These are phyloP conservation scores for Lucilia sericata DNA, from an alignment of 1,140 invertebrate genomes.

Conservation along the genomic window DNA sequence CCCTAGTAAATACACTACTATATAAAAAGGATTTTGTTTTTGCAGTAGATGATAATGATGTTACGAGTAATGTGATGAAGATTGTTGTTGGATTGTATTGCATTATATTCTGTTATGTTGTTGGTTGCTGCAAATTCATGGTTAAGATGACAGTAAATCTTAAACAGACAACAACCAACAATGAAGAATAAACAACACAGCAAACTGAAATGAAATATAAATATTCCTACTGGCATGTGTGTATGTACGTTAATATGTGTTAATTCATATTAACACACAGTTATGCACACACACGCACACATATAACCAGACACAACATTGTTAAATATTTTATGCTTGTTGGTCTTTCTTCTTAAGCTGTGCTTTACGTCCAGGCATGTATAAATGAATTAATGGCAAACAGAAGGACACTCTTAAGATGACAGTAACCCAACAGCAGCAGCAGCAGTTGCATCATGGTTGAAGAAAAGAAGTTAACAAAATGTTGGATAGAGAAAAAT, in stretches of 20 bases:
- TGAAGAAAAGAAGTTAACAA: no score
- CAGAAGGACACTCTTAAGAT: background rate
- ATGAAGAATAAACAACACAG: background rate
- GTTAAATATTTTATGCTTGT: no score
- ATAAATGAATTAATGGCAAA: constrained; percentile 2
- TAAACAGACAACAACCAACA: constrained; percentile 26
- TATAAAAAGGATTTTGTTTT: background rate
- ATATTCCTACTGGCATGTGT: no score
- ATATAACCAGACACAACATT: no score
- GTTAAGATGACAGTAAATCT: constrained; percentile 42
- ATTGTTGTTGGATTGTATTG: background rate
- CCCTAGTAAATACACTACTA: background rate
- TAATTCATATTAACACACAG: no score
- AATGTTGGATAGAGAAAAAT: no score
- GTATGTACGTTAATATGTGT: no score
- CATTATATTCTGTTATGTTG: background rate
- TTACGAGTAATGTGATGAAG: background rate
- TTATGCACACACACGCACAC: no score
- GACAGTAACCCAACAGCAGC: background rate
- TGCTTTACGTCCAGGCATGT: background rate
- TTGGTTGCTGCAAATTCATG: background rate
- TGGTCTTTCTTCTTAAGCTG: background rate
- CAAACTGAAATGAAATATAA: background rate
- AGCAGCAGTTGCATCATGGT: no score
- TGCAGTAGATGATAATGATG: background rate